phyloP scores from a whole-genome alignment of 1,140 invertebrate species.

The Drosophila carrolli region DNA sequence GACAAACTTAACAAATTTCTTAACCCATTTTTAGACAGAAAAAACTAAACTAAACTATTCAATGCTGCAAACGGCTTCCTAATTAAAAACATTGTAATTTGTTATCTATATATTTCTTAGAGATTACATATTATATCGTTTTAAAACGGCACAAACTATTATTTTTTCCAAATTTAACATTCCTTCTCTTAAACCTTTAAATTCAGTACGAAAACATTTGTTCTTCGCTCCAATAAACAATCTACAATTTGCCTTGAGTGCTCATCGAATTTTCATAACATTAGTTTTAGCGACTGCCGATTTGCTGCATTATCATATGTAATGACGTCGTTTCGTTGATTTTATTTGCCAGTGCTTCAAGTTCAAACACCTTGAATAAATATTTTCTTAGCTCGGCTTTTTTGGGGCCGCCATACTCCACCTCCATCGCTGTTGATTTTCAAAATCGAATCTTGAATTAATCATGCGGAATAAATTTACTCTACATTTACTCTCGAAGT shows the following conservation, averaged over 20 bases:
- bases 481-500: slow-evolving; percentile 34
- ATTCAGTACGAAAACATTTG: not conserved
- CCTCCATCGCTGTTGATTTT: slow-evolving; percentile 18
- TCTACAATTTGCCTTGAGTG: slow-evolving; percentile 22
- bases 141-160: too few relatives aligned
- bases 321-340: slow-evolving; percentile 55
- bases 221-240: slow-evolving; percentile 4
- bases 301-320: slow-evolving; percentile 65
- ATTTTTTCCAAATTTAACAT: not conserved
- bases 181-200: not conserved
- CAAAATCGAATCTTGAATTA: slow-evolving; percentile 70
- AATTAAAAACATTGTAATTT: too few relatives aligned
- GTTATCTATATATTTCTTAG: too few relatives aligned
- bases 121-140: too few relatives aligned
- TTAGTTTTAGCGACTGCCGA: slow-evolving; percentile 22
- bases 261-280: slow-evolving; percentile 53
- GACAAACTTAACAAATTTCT: too few relatives aligned
- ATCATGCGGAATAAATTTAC: slow-evolving; percentile 73
- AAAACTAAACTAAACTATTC: too few relatives aligned
- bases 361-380: slow-evolving; percentile 63
- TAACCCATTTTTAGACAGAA: too few relatives aligned
- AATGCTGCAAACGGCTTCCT: too few relatives aligned
- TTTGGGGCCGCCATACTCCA: not conserved
- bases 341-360: slow-evolving; percentile 27
- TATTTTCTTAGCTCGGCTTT: slow-evolving; percentile 54